Evolutionary conservation across 2,113 vertebrate genomes (phyloP).

Genomic region (Lycocorax pyrrhopterus): DNA sequence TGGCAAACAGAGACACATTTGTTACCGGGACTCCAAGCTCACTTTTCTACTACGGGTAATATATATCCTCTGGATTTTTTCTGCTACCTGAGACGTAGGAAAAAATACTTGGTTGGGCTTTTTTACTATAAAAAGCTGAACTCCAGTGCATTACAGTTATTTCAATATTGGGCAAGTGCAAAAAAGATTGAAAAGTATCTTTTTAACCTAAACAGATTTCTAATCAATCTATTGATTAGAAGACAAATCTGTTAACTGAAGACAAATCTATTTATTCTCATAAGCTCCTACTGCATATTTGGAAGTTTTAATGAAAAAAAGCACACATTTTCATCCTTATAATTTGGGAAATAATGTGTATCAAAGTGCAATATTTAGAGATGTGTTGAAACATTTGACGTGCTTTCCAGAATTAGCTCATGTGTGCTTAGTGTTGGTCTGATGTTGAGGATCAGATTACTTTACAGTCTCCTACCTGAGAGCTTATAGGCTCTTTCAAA

Average conservation of each 20-base stretch:
- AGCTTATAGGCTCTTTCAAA: neutral
- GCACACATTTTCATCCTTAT: neutral
- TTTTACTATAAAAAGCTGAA: neutral
- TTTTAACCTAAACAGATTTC: neutral
- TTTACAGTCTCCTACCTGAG: neutral
- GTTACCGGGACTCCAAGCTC: constrained; percentile 94
- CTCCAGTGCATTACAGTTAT: accelerated
- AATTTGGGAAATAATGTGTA: neutral
- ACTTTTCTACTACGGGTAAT: constrained; percentile 91
- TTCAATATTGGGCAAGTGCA: neutral
- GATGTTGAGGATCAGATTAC: neutral
- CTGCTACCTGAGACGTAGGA: neutral
- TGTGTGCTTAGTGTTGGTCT: neutral
- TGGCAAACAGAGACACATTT: constrained; percentile 89
- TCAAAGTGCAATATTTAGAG: neutral
- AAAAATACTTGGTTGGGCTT: neutral
- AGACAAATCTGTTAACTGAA: neutral
- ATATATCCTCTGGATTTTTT: neutral
- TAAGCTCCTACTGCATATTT: neutral
- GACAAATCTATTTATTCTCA: neutral
- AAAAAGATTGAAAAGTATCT: neutral
- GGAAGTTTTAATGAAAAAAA: neutral
- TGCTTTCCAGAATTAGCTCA: neutral
- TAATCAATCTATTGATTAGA: neutral
- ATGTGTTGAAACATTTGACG: neutral